Evolutionary conservation across 2,113 vertebrate species (phyloP).

Genomic region (Cyanoramphus novaezelandiae): DNA sequence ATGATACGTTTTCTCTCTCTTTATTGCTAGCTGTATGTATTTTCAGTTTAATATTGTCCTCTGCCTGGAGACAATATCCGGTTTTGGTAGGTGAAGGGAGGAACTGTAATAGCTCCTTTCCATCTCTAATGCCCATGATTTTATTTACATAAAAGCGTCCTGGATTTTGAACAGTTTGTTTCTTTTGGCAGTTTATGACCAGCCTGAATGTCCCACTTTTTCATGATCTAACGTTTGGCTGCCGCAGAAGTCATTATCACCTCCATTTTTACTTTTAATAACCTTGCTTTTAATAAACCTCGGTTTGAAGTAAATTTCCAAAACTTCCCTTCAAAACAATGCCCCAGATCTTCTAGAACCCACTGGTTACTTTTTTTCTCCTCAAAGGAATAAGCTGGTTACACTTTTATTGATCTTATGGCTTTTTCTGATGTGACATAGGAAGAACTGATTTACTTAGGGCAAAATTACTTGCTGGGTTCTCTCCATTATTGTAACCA

Average conservation of each 20-base stretch:
- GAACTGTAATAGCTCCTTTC: not conserved
- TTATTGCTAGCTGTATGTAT: not conserved
- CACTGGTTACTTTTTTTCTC: not conserved
- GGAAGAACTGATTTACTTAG: not conserved
- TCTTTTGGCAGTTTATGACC: not conserved
- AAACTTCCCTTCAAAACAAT: not conserved
- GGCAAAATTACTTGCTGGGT: not conserved
- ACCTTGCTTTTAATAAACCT: not conserved
- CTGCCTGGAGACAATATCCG: not conserved
- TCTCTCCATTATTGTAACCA: not conserved
- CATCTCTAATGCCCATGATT: not conserved
- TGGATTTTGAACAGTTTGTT: not conserved
- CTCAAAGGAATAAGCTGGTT: not conserved
- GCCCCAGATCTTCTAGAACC: not conserved
- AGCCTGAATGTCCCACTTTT: not conserved
- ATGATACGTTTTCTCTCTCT: not conserved
- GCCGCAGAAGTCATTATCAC: not conserved
- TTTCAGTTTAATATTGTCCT: constrained; percentile 25
- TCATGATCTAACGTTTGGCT: not conserved
- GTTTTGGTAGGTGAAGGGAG: not conserved
- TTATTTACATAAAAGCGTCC: not conserved
- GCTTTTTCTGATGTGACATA: not conserved
- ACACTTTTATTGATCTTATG: not conserved
- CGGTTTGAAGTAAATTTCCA: not conserved
- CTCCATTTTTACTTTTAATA: not conserved